A percentile compares a stretch with the other conserved stretches of the same genome.
Evolutionary conservation across 2,797 vertebrate species (phyloP).

Genomic region (Chloroceryle amazona): DNA sequence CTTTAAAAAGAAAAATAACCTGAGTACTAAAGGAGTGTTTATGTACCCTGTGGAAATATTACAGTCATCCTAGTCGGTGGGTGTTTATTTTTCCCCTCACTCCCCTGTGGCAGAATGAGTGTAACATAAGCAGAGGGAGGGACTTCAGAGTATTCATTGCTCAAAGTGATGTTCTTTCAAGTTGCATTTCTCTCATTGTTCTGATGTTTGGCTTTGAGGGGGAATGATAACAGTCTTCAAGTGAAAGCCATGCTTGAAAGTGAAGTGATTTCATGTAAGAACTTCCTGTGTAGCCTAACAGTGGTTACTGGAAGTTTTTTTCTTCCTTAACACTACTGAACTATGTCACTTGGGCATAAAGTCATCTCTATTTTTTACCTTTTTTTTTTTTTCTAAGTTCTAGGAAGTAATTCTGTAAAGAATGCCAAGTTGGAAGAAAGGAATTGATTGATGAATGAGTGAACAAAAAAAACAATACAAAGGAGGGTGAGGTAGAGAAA

Average conservation of each 20-base stretch:
- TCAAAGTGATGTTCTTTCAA: background rate
- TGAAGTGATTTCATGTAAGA: background rate
- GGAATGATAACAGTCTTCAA: background rate
- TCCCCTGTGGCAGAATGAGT: background rate
- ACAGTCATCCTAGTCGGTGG: background rate
- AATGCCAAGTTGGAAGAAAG: background rate
- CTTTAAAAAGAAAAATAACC: background rate
- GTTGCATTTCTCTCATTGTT: background rate
- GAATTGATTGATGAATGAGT: background rate
- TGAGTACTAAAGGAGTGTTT: background rate
- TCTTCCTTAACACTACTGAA: background rate
- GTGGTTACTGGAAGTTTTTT: background rate
- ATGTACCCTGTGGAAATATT: background rate
- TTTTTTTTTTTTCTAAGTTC: background rate
- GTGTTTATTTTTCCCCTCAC: background rate
- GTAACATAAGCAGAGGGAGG: background rate
- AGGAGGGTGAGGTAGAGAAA: background rate
- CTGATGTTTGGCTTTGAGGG: background rate
- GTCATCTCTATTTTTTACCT: background rate
- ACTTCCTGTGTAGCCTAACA: background rate
- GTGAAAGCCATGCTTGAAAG: background rate
- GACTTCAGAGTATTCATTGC: background rate
- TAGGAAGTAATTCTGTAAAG: background rate
- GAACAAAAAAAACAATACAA: background rate
- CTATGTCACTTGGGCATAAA: background rate